Conservation (phyloP, 2,113 vertebrate species). For the Leuciscus idus region DNA sequence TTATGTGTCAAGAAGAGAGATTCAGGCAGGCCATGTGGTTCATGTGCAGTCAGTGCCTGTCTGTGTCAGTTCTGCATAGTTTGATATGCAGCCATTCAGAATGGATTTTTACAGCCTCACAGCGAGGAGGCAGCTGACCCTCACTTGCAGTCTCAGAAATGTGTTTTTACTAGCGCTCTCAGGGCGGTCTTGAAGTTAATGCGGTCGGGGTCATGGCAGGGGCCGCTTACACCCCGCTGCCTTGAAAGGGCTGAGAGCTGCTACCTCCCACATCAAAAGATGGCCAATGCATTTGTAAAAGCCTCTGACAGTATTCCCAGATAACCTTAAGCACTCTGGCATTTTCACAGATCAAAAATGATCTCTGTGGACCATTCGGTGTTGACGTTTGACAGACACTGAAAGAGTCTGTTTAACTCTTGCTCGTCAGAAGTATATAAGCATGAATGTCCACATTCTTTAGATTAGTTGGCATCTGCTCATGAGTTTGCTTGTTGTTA, state of each 20-base stretch:
- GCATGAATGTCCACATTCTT: neutral
- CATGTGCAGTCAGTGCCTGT: neutral
- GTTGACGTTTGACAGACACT: neutral
- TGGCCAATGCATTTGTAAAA: neutral
- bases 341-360: conserved; percentile 23
- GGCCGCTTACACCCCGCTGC: conserved; percentile 7
- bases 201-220: conserved; percentile 33
- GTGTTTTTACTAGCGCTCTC: neutral
- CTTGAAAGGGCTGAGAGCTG: neutral
- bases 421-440: neutral
- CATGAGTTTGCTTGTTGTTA: neutral
- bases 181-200: neutral
- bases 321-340: conserved; percentile 7
- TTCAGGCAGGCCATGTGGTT: neutral
- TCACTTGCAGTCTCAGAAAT: neutral
- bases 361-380: neutral
- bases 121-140: neutral
- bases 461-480: neutral
- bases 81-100: neutral
- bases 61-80: neutral
- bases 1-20: neutral
- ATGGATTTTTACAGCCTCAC: neutral
- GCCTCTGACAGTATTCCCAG: neutral
- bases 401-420: neutral
- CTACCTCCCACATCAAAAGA: conserved; percentile 39